Percentiles rank a stretch among this genome's conserved stretches.
These are phyloP conservation scores for Branchipolynoe longqiensis DNA, from an alignment of 2,888 invertebrate genomes.

Conservation along the genomic window DNA sequence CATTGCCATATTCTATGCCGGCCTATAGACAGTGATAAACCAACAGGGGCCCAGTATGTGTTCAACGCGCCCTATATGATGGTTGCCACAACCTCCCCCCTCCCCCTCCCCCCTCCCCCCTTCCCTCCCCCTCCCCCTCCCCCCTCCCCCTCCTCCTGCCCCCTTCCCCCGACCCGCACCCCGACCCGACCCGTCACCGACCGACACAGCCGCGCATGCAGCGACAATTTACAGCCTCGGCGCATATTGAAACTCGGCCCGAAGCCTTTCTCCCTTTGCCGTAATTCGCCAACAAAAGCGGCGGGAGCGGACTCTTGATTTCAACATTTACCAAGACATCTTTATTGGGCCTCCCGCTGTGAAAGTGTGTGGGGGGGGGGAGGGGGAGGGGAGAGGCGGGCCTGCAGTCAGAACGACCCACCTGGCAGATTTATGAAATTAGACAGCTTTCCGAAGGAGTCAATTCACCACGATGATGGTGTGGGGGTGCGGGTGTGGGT, in stretches of 20 bases:
- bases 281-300: conserved; percentile 1
- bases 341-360: conserved; percentile 37
- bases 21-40: no score
- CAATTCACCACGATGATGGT: conserved; percentile 30
- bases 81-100: no score
- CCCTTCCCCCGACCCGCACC: no score
- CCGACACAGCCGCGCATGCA: no score
- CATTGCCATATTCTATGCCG: no score
- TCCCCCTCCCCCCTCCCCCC: not conserved
- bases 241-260: conserved; percentile 13
- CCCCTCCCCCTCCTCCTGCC: not conserved
- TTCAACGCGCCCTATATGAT: no score
- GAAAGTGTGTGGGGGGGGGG: not conserved
- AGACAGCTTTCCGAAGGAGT: conserved; percentile 14
- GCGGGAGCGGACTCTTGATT: conserved; percentile 40
- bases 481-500: no score
- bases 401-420: no score
- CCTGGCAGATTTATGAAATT: conserved; percentile 53
- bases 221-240: conserved; percentile 3
- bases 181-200: no score
- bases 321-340: conserved; percentile 42
- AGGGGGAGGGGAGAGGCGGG: not conserved
- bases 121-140: not conserved
- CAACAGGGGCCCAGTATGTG: no score
- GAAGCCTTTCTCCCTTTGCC: conserved; percentile 36